Conservation (phyloP, 2,113 vertebrate genomes). For the Morone chrysops region DNA sequence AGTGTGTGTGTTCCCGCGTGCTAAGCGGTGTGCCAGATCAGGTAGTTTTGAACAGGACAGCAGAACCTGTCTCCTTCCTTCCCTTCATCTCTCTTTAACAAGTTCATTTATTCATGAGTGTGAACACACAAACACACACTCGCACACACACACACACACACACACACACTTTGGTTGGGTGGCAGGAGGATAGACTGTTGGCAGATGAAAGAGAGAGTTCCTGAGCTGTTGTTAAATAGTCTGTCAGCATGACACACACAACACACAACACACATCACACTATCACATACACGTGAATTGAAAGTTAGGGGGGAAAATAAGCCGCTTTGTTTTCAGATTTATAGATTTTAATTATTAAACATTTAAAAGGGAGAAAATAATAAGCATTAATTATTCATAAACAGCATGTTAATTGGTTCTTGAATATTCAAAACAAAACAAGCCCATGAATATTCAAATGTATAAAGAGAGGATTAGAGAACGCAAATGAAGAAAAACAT, state of each 20-base stretch:
- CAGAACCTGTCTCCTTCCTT: slow-evolving; percentile 74
- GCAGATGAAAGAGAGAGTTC: slow-evolving; percentile 77
- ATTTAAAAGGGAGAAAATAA: slow-evolving; percentile 74
- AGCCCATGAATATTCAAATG: slow-evolving; percentile 75
- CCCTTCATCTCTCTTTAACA: slow-evolving; percentile 80
- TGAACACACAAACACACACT: slow-evolving; percentile 32
- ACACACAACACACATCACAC: slow-evolving; percentile 36
- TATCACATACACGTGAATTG: slow-evolving; percentile 3
- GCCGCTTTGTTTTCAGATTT: slow-evolving; percentile 76
- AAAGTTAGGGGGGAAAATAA: slow-evolving; percentile 44
- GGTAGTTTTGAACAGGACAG: slow-evolving; percentile 78
- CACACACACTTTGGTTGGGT: slow-evolving; percentile 53
- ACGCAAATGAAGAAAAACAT: slow-evolving; percentile 65
- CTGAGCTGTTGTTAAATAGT: slow-evolving; percentile 73
- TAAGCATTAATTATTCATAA: slow-evolving; percentile 79
- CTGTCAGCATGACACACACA: slow-evolving; percentile 56
- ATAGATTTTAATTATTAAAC: slow-evolving; percentile 78
- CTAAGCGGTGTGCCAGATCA: slow-evolving; percentile 65
- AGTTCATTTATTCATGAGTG: slow-evolving; percentile 80
- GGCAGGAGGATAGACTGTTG: slow-evolving; percentile 70
- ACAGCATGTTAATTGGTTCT: slow-evolving; percentile 73
- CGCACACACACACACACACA: slow-evolving; percentile 22
- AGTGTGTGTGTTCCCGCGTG: slow-evolving; percentile 53
- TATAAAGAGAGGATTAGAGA: slow-evolving; percentile 69
- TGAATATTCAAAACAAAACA: slow-evolving; percentile 82